Percentiles rank a stretch among this genome's conserved stretches.
Conservation (phyloP, 2,113 vertebrate genomes). For the Ictidomys tridecemlineatus region DNA sequence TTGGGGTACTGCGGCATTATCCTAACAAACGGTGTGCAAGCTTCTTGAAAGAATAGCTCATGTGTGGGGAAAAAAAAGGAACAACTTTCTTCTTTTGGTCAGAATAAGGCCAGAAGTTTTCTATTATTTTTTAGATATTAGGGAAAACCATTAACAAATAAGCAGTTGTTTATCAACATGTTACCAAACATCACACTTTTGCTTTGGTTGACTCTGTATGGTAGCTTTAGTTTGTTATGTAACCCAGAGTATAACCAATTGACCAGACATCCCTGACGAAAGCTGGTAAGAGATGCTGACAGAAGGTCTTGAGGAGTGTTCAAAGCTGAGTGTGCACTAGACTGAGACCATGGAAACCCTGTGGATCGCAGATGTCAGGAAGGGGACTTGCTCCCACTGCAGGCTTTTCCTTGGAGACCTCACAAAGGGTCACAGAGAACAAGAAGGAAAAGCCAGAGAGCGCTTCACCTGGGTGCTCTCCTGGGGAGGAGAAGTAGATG, state of each 20-base stretch:
- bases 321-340: neutral
- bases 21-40: neutral
- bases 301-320: neutral
- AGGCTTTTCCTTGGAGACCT: neutral
- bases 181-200: neutral
- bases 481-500: too few relatives aligned
- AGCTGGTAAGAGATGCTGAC: too few relatives aligned
- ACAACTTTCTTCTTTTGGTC: neutral
- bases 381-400: rapidly evolving
- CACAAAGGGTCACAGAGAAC: rapidly evolving
- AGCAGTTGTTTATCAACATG: neutral
- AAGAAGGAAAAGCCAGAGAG: neutral
- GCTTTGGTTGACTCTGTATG: neutral
- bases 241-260: neutral
- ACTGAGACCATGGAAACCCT: too few relatives aligned
- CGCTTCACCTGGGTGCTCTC: rapidly evolving
- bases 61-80: neutral
- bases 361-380: rapidly evolving
- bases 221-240: too few relatives aligned
- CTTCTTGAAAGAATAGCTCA: neutral
- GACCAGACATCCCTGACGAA: neutral
- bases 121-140: neutral
- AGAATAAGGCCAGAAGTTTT: neutral
- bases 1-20: neutral
- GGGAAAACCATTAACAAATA: neutral